Evolutionary conservation across 2,888 invertebrate genomes (phyloP).

Genomic region (Ophion ventricosus): DNA sequence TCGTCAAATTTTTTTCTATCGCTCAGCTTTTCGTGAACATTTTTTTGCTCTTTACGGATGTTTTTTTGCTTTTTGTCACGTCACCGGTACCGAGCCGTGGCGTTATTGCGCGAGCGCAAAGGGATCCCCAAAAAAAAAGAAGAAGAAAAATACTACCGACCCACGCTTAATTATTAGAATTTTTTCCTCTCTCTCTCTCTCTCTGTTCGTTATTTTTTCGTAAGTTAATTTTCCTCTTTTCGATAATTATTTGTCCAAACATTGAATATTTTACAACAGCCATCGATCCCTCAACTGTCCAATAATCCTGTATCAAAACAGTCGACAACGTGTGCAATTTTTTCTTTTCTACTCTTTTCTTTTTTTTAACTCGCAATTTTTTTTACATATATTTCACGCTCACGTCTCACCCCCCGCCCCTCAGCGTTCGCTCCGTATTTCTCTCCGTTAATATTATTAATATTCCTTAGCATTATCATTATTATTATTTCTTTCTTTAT

Average conservation of each 20-base stretch:
- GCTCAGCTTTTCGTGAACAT: slow-evolving; percentile 36
- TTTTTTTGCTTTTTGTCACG: slow-evolving; percentile 46
- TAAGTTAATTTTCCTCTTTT: slow-evolving; percentile 50
- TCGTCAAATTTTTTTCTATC: slow-evolving; percentile 26
- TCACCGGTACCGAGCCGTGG: slow-evolving; percentile 59
- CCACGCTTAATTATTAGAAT: slow-evolving; percentile 77
- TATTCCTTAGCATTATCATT: slow-evolving; percentile 38
- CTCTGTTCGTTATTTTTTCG: slow-evolving; percentile 1
- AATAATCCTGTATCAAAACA: slow-evolving; percentile 77
- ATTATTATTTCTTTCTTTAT: slow-evolving; percentile 28
- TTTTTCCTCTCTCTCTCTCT: slow-evolving; percentile 41
- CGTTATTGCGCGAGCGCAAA: slow-evolving; percentile 47
- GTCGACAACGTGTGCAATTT: slow-evolving; percentile 75
- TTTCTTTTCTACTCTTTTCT: slow-evolving; percentile 64
- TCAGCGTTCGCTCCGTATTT: slow-evolving; percentile 55
- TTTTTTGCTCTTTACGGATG: slow-evolving; percentile 7
- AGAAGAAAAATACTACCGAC: slow-evolving; percentile 78
- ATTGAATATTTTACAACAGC: slow-evolving; percentile 82
- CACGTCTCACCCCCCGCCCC: slow-evolving; percentile 48
- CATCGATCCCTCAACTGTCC: slow-evolving; percentile 79
- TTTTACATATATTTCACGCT: slow-evolving; percentile 59
- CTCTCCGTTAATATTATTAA: slow-evolving; percentile 48
- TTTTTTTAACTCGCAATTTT: slow-evolving; percentile 67
- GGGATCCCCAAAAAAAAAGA: slow-evolving; percentile 76
- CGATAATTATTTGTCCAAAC: slow-evolving; percentile 81